Evolutionary conservation across 2,797 vertebrate species (phyloP), one percentile per base, ranked within the genome.

Genomic region (Alauda arvensis): DNA sequence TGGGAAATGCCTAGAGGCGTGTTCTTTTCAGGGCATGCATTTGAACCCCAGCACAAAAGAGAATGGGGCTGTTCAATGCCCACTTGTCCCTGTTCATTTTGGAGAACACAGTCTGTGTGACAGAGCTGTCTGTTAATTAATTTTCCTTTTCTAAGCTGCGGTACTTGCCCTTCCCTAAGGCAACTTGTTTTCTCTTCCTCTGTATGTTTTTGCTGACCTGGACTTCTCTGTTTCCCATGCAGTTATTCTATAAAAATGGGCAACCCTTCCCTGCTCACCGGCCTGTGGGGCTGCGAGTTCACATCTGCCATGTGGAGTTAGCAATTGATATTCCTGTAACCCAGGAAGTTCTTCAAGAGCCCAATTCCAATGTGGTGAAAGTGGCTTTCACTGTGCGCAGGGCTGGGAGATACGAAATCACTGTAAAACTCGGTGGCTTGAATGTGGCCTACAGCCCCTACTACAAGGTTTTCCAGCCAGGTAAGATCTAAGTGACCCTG

Each of bases 181-280:
- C 18, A 9, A 10, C 7, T 85, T 89, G 79, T 74, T 77, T 88
- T 90, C 67, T 72, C 31, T 67, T 89, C 26, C 25, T 87, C 34
- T 82, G 39, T 82, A n/a, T 1, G 0, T 52, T 83, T 88, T 78
- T 91, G 60, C 82, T 96, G 72, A 94, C 39, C 18, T 45, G 43
- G 40, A 51, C 46, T 85, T 90, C 24, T 95, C 63, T 63, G 82
- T 91, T 95, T 89, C 61, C 66, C 52, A 66, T 89, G 59, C 95
- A 99, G 99, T 97, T 99, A 40, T 99, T 98, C 92, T 99, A 99
- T 92, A 99, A 99, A 96, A 99, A 99, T 9, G 99, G 99, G 45
- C 99, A 99, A 76, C 99, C 99, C 45, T 99, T 99, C 94, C 98
- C 99, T 5, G 98, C 98, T 65, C 98, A 98, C 94, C 97, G 98